Percentiles rank a stretch among this genome's conserved stretches.
Conservation (phyloP, 2,797 vertebrate genomes). For the Protosalanx chinensis region DNA sequence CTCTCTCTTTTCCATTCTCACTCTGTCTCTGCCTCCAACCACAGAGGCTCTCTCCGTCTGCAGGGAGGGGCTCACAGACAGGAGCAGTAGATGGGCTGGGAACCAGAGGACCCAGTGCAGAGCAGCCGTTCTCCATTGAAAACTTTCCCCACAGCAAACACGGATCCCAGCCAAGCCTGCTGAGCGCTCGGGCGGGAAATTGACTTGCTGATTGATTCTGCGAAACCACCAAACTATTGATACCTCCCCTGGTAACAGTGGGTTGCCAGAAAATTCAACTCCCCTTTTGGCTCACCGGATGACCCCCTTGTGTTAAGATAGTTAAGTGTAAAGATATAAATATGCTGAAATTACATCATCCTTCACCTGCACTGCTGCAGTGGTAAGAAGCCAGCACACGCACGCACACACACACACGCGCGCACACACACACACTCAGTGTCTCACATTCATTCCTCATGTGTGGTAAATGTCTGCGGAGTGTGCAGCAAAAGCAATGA, state of each 20-base stretch:
- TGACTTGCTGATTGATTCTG: constrained; percentile 31
- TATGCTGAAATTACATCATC: too few relatives aligned
- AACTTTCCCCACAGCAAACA: constrained; percentile 13
- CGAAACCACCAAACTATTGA: constrained; percentile 24
- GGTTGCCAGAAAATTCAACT: background rate
- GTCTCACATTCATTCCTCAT: background rate
- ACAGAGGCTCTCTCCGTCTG: background rate
- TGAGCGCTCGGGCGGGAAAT: constrained; percentile 34
- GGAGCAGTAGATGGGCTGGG: background rate
- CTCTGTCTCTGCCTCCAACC: background rate
- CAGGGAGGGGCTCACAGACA: background rate
- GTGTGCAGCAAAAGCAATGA: background rate
- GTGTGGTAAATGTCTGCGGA: background rate
- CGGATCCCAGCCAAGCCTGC: constrained; percentile 21
- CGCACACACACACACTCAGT: constrained; percentile 6
- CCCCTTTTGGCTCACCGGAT: background rate
- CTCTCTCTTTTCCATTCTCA: too few relatives aligned
- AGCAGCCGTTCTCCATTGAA: background rate
- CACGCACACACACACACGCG: constrained; percentile 19
- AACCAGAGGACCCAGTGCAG: background rate
- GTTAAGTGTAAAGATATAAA: too few relatives aligned
- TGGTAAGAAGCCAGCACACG: background rate
- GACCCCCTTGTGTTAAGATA: too few relatives aligned
- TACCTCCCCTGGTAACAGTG: constrained; percentile 9
- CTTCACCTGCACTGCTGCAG: too few relatives aligned